A percentile compares a stretch with the other conserved stretches of the same genome.
Evolutionary conservation across 2,113 vertebrate species (phyloP).

Genomic region (Sapajus apella): DNA sequence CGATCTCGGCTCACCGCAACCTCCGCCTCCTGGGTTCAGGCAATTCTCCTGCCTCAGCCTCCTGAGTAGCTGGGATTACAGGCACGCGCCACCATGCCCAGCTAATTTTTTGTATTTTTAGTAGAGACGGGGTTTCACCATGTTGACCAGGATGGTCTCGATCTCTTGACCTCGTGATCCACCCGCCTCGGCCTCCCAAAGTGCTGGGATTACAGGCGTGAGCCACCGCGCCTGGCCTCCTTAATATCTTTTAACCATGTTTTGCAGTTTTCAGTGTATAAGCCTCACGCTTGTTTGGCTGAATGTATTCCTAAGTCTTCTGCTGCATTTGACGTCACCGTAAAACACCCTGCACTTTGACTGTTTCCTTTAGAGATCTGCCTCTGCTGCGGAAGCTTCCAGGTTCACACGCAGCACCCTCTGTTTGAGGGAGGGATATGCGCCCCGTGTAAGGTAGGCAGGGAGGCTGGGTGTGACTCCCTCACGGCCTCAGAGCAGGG

Average conservation of each 20-base stretch:
- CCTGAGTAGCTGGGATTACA: too few relatives aligned
- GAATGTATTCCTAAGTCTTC: fast-evolving
- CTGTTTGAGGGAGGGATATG: slow-evolving; percentile 72
- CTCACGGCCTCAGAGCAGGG: fast-evolving
- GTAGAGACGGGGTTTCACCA: too few relatives aligned
- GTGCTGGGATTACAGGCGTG: too few relatives aligned
- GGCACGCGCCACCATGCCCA: too few relatives aligned
- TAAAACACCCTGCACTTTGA: fast-evolving
- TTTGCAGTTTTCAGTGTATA: fast-evolving
- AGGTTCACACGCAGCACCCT: slow-evolving; percentile 38
- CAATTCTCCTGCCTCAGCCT: too few relatives aligned
- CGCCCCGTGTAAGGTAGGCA: slow-evolving; percentile 25
- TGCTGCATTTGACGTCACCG: fast-evolving
- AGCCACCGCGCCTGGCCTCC: too few relatives aligned
- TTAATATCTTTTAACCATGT: fast-evolving
- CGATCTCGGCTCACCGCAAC: too few relatives aligned
- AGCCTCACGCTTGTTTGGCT: background rate
- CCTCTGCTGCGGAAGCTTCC: slow-evolving; percentile 62
- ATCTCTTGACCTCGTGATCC: too few relatives aligned
- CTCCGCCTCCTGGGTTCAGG: too few relatives aligned
- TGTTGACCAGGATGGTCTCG: too few relatives aligned
- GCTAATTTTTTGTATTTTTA: too few relatives aligned
- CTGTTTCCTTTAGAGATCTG: slow-evolving; percentile 62
- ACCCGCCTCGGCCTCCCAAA: too few relatives aligned
- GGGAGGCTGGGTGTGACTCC: background rate